Conservation (phyloP, 2,888 invertebrate species). For the Pyrochroa serraticornis region DNA sequence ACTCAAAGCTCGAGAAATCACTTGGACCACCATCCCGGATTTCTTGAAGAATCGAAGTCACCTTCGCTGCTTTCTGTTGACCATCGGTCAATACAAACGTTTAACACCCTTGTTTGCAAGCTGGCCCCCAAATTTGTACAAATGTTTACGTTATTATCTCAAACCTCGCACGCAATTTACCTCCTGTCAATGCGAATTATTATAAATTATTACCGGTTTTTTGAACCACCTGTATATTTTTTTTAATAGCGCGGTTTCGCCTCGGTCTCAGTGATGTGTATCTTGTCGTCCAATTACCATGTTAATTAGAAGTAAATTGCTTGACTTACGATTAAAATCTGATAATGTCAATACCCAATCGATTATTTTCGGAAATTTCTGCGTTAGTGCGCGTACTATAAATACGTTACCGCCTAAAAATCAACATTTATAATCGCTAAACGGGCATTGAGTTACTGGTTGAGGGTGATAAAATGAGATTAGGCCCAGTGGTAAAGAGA, state of each 20-base stretch:
- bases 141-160: slow-evolving; percentile 49
- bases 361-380: slow-evolving; percentile 15
- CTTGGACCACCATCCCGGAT: slow-evolving; percentile 3
- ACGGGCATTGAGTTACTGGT: neutral
- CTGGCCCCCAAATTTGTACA: slow-evolving; percentile 52
- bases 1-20: slow-evolving; percentile 1
- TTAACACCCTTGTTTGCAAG: slow-evolving; percentile 58
- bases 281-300: slow-evolving; percentile 33
- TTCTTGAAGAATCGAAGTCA: neutral
- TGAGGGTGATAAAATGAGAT: neutral
- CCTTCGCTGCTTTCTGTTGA: slow-evolving; percentile 38
- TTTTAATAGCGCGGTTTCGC: slow-evolving; percentile 4
- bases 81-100: slow-evolving; percentile 54
- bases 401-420: slow-evolving; percentile 11
- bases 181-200: slow-evolving; percentile 21
- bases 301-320: slow-evolving; percentile 36
- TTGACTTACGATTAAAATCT: slow-evolving; percentile 29
- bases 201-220: neutral
- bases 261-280: slow-evolving; percentile 14
- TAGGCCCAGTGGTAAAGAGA: slow-evolving; percentile 3
- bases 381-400: slow-evolving; percentile 12
- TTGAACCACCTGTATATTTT: slow-evolving; percentile 1
- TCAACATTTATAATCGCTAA: neutral
- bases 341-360: slow-evolving; percentile 27
- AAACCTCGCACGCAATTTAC: slow-evolving; percentile 17